These are phyloP conservation scores for Gallinago nigripennis DNA, from an alignment of 2,797 vertebrate genomes.

Conservation along the genomic window DNA sequence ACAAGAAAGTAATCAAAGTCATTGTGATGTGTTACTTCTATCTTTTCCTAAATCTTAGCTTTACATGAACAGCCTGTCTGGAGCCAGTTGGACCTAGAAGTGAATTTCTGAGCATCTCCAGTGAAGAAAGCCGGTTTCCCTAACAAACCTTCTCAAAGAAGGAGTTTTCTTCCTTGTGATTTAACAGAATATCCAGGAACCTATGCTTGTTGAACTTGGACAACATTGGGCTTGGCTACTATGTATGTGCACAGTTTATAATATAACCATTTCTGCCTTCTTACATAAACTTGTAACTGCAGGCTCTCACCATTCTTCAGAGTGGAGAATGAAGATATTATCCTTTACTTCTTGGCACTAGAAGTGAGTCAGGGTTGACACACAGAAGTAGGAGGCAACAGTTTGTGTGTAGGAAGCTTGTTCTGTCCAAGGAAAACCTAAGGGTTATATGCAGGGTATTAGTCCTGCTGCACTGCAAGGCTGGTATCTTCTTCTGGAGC, in stretches of 20 bases:
- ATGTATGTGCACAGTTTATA: not conserved
- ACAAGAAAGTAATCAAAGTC: not conserved
- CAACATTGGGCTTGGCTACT: not conserved
- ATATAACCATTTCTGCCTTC: not conserved
- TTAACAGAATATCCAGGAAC: not conserved
- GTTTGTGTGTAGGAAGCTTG: conserved; percentile 57
- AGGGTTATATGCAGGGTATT: not conserved
- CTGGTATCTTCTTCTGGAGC: not conserved
- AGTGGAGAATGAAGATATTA: not conserved
- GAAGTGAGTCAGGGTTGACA: conserved; percentile 53
- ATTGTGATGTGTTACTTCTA: not conserved
- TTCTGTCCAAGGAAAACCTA: conserved; percentile 31
- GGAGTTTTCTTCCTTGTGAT: not conserved
- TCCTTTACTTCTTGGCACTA: not conserved
- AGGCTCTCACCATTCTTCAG: not conserved
- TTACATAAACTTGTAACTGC: not conserved
- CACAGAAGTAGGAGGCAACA: conserved; percentile 53
- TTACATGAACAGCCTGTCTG: not conserved
- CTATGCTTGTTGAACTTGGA: not conserved
- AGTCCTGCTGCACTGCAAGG: not conserved
- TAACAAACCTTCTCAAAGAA: not conserved
- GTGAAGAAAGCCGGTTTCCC: not conserved
- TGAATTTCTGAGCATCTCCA: not conserved
- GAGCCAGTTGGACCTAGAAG: not conserved
- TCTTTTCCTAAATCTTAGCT: not conserved